Conservation (phyloP, 2,113 vertebrate genomes). For the Scophthalmus maximus region DNA sequence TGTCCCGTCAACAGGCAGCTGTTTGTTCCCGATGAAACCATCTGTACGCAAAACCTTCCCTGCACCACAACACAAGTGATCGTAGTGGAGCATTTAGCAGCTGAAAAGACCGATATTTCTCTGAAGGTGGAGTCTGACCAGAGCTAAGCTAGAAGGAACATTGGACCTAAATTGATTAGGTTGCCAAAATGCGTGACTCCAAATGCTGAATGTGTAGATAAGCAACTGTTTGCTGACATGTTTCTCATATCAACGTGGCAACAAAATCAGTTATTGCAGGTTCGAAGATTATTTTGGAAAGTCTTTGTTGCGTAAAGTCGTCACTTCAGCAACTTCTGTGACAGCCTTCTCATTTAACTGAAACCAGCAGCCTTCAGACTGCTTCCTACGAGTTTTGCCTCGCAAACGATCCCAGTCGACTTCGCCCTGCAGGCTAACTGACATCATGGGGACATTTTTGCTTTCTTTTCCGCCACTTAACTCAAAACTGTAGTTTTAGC, state of each 20-base stretch:
- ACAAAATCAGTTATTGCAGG: background rate
- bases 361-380: background rate
- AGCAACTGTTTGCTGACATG: background rate
- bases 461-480: slow-evolving; percentile 11
- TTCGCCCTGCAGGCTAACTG: background rate
- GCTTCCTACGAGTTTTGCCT: background rate
- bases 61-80: too few relatives aligned
- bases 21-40: too few relatives aligned
- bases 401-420: background rate
- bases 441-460: slow-evolving; percentile 16
- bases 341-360: too few relatives aligned
- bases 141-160: too few relatives aligned
- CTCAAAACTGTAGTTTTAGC: slow-evolving; percentile 26
- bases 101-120: too few relatives aligned
- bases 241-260: background rate
- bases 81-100: too few relatives aligned
- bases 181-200: background rate
- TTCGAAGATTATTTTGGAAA: background rate
- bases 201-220: background rate
- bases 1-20: too few relatives aligned
- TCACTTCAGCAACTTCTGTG: background rate
- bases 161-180: too few relatives aligned
- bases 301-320: background rate
- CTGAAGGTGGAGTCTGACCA: too few relatives aligned
- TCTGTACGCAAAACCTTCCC: too few relatives aligned